Base-by-base conservation (phyloP, 2,797 vertebrate species). In the Eulemur mongoz region DNA sequence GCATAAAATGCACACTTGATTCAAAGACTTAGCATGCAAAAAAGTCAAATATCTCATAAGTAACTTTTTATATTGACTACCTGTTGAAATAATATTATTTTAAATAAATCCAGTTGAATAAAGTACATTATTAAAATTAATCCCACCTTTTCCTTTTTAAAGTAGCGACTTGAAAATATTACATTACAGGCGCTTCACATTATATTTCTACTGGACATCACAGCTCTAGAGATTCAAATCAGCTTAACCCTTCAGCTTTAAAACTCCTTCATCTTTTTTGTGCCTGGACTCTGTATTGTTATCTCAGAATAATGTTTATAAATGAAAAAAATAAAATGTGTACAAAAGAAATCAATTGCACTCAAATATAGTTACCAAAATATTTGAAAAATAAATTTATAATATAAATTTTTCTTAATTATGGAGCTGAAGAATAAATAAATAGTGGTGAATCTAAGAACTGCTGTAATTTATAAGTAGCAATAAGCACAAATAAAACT, bases 331-430 rank as follows among this genome's bases (percentile, higher is more conserved):
- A 73, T 50, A 94, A 70, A 85, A 93, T 63, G 11, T n/a, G 7
- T 69, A 40, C 67, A 95, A 32, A 91, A 25, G 65, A 94, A 97
- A 67, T 13, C 69, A 89, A 93, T 83, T 79, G 75, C 35, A 18
- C 14, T 67, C 27, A 92, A 96, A 85, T 57, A 61, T 1, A 22
- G n/a, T 70, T 50, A 79, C 67, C 10, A 89, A 89, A 90, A 48
- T 20, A 65, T 25, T 69, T 76, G 25, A 38, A 84, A 91, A 91
- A 91, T 54, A 75, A 75, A 82, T 40, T 38, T 81, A 17, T 65
- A 69, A 63, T 69, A 70, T 22, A 79, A 43, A 4, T 50, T 94
- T 91, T 90, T 80, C 61, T 81, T n/a, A 87, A 78, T 45, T 20
- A 90, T 89, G 63, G 59, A 48, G 88, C 30, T 54, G 15, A 59